Evolutionary conservation across 1,140 invertebrate genomes (phyloP).

Genomic region (Leptopilina clavipes): DNA sequence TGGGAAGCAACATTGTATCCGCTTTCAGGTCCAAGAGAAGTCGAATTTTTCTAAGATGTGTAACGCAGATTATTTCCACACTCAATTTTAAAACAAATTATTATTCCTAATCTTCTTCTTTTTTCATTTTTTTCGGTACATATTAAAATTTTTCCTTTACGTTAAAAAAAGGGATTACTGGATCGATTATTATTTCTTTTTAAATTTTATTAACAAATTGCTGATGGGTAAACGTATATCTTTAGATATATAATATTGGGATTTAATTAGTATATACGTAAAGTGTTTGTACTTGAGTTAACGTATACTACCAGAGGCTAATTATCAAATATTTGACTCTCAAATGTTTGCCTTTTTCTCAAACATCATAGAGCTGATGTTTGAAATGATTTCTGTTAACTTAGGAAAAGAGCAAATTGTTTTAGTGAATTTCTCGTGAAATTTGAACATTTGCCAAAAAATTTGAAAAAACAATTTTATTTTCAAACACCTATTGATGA

Average conservation of each 20-base stretch:
- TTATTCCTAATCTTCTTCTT: neutral
- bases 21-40: neutral
- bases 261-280: too few species aligned
- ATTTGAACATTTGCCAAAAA: too few species aligned
- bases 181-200: too few species aligned
- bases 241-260: too few species aligned
- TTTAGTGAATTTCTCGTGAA: neutral
- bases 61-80: neutral
- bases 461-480: too few species aligned
- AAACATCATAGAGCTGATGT: neutral
- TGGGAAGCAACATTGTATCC: slow-evolving; percentile 27
- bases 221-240: too few species aligned
- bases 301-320: too few species aligned
- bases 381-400: neutral
- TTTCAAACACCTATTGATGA: too few species aligned
- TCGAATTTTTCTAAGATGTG: neutral
- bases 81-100: neutral
- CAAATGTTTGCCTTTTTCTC: neutral
- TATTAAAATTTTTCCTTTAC: neutral
- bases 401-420: neutral
- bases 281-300: too few species aligned
- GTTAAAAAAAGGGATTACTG: too few species aligned
- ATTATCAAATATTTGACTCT: neutral
- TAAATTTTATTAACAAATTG: too few species aligned
- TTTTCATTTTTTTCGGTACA: neutral